Evolutionary conservation across 2,888 invertebrate species (phyloP).

Genomic region (Halictus ligatus): DNA sequence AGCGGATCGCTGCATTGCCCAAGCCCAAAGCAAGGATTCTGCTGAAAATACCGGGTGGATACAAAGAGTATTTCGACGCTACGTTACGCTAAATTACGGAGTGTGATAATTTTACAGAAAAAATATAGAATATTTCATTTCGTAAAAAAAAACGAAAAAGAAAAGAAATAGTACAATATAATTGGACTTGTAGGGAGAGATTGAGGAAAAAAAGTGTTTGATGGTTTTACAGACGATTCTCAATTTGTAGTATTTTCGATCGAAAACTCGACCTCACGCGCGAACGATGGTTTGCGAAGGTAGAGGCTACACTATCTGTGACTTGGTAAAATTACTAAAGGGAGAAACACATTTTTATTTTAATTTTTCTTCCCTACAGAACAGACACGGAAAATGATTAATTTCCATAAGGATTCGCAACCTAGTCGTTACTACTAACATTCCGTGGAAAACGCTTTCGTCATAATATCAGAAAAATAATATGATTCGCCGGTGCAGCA

Average conservation of each 20-base stretch:
- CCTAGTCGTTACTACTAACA: background rate
- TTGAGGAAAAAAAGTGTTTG: too few species aligned
- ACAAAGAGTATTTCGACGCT: background rate
- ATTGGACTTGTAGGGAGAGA: too few species aligned
- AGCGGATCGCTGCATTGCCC: conserved; percentile 22
- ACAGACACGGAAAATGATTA: background rate
- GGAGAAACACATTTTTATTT: background rate
- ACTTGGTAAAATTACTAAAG: background rate
- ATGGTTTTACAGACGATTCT: too few species aligned
- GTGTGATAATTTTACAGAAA: too few species aligned
- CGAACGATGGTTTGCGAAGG: too few species aligned
- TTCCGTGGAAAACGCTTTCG: background rate
- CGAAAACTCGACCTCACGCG: too few species aligned
- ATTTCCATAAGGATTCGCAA: background rate
- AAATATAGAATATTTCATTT: too few species aligned
- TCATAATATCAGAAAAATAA: background rate
- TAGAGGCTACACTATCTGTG: too few species aligned
- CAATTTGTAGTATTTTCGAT: too few species aligned
- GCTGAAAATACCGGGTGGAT: conserved; percentile 17
- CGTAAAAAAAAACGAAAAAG: too few species aligned
- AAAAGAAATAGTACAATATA: too few species aligned
- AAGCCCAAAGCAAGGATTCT: conserved; percentile 29
- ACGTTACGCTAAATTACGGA: too few species aligned
- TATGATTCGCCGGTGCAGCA: background rate
- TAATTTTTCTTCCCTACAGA: background rate